phyloP scores from a whole-genome alignment of 35 echinoderm and acorn worm species.

The Heliocidaris tuberculata region DNA sequence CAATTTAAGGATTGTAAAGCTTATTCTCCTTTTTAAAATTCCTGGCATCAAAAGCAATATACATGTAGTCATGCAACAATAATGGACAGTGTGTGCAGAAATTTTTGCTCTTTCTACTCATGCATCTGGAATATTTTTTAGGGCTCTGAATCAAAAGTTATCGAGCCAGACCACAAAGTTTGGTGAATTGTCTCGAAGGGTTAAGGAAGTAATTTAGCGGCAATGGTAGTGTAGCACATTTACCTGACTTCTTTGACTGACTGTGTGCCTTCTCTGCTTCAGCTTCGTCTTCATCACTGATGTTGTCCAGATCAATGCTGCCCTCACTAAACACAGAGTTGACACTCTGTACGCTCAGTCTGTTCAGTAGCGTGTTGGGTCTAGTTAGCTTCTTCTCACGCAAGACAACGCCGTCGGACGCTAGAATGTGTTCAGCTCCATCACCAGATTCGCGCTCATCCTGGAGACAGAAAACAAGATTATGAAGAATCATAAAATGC shows the following conservation, averaged over 20 bases:
- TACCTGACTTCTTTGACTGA: constrained; percentile 6
- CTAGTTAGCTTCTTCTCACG: constrained; percentile 38
- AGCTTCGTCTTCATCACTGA: constrained; percentile 31
- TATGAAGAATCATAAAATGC: too few species aligned
- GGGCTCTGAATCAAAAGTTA: too few species aligned
- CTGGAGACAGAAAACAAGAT: not conserved
- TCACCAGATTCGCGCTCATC: constrained; percentile 35
- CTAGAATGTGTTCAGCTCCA: constrained; percentile 8
- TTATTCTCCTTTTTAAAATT: too few species aligned
- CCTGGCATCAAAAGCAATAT: too few species aligned
- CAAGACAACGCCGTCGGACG: constrained; percentile 10
- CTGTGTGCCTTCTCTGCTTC: constrained; percentile 15
- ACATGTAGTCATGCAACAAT: too few species aligned
- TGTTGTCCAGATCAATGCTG: constrained; percentile 43
- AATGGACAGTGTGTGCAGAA: too few species aligned
- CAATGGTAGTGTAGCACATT: not conserved
- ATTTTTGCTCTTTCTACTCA: too few species aligned
- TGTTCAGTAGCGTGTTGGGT: constrained; percentile 19
- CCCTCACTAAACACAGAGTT: constrained; percentile 27
- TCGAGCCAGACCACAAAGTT: too few species aligned
- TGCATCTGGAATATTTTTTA: too few species aligned
- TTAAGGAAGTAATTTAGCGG: not conserved
- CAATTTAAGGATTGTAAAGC: too few species aligned
- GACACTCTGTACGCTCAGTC: constrained; percentile 33
- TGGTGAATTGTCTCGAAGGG: too few species aligned